Evolutionary conservation across 2,888 invertebrate genomes (phyloP), one percentile per base, ranked within the genome.

Genomic region (Cheilosia pagana): DNA sequence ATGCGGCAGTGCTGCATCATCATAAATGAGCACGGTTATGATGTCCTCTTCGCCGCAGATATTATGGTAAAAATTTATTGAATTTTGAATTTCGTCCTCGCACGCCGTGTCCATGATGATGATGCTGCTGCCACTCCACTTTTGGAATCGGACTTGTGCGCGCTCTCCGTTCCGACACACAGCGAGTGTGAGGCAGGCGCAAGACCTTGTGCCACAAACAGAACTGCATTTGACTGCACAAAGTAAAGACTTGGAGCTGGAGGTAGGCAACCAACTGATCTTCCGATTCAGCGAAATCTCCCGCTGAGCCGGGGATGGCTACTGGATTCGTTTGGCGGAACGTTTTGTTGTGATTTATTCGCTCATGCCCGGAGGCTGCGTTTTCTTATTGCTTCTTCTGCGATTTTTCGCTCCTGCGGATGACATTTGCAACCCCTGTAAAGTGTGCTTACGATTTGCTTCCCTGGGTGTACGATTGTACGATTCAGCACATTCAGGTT

Each of bases 61-160:
- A 79, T 83, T 81, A 65, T 67, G 71, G 81, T 85, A 81, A 76
- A 81, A 75, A 81, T 85, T 85, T 85, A 85, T 85, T 55, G 81
- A 85, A 71, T 85, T 85, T 85, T 79, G 85, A 85, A 85, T 79
- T 70, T 60, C 35, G 52, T 39, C 48, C 35, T 31, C 28, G 21
- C 52, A 48, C 28, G 52, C 65, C 31, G 19, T 67, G 52, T 53
- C 25, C 68, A 50, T 57, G 78, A 53, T 50, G 74, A 21, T 19
- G 59, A n/a, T 41, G 52, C 43, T 28, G n/a, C n/a, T 48, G 12
- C 19, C 4, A 14, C 21, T 77, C 21, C 12, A 41, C 57, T 45
- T 45, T 65, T 74, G 50, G 25, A 31, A 14, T 19, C 50, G 48
- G 6, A 7, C 16, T 41, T 23, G 43, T 63, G 23, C 8, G 23